phyloP scores from a whole-genome alignment of 64 coral and sea anemone species.

The Dendronephthya gigantea region DNA sequence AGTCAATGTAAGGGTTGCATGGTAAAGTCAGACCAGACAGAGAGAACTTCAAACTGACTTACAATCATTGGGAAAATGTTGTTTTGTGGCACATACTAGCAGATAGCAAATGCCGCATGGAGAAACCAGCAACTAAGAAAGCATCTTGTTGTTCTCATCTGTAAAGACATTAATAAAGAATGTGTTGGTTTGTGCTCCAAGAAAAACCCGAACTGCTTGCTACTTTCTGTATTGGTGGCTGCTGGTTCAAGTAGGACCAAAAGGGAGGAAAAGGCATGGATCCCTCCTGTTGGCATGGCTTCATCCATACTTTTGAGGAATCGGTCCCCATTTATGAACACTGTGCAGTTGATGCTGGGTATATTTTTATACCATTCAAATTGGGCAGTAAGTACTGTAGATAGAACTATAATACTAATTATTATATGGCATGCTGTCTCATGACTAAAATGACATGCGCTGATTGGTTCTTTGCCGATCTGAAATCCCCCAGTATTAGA shows the following conservation, averaged over 20 bases:
- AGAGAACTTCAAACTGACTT: slow-evolving; percentile 43
- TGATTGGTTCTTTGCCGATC: too few species aligned
- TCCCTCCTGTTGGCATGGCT: slow-evolving; percentile 48
- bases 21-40: slow-evolving; percentile 34
- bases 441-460: too few species aligned
- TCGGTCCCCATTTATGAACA: slow-evolving; percentile 48
- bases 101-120: not conserved
- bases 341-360: slow-evolving; percentile 47
- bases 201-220: slow-evolving; percentile 35
- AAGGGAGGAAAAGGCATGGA: not conserved
- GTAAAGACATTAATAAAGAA: slow-evolving; percentile 29
- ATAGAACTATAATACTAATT: too few species aligned
- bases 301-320: slow-evolving; percentile 37
- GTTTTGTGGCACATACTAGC: not conserved
- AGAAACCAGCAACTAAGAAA: slow-evolving; percentile 30
- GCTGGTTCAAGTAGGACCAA: slow-evolving; percentile 8
- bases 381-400: slow-evolving; percentile 45
- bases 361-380: not conserved
- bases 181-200: slow-evolving; percentile 19
- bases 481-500: too few species aligned
- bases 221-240: slow-evolving; percentile 39
- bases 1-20: slow-evolving; percentile 31
- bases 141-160: slow-evolving; percentile 3
- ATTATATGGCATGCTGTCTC: too few species aligned
- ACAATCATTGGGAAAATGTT: slow-evolving; percentile 57